A percentile compares a stretch with the other conserved stretches of the same genome.
Conservation (phyloP, 2,797 vertebrate genomes). For the Hippoglossus hippoglossus region DNA sequence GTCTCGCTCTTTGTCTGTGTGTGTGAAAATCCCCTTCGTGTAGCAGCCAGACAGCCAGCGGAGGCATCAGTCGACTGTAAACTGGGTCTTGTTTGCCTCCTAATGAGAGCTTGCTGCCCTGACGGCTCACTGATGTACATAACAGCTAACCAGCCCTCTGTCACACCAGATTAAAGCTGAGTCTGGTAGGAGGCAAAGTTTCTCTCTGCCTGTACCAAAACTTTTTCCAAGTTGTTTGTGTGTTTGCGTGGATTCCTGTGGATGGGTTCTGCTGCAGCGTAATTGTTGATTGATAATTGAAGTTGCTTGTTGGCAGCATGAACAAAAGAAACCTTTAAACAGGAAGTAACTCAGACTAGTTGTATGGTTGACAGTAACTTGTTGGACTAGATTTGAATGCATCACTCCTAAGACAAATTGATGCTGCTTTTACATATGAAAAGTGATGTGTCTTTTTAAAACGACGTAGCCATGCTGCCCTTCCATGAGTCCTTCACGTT, state of each 20-base stretch:
- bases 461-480: too few species aligned
- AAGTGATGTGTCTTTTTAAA: too few species aligned
- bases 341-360: not conserved
- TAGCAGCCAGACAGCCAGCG: slow-evolving; percentile 23
- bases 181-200: slow-evolving; percentile 26
- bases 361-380: not conserved
- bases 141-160: slow-evolving; percentile 40
- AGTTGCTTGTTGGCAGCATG: slow-evolving; percentile 14
- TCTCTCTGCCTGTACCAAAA: slow-evolving; percentile 16
- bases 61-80: slow-evolving; percentile 39
- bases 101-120: slow-evolving; percentile 45
- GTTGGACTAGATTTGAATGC: not conserved
- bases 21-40: slow-evolving; percentile 19
- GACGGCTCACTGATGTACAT: slow-evolving; percentile 36
- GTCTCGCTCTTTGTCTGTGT: not conserved
- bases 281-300: slow-evolving; percentile 1
- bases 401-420: too few species aligned
- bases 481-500: too few species aligned
- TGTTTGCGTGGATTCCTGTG: slow-evolving; percentile 10
- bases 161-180: slow-evolving; percentile 49
- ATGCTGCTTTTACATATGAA: too few species aligned
- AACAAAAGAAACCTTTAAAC: slow-evolving; percentile 1
- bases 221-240: slow-evolving; percentile 13
- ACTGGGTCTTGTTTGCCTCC: slow-evolving; percentile 49
- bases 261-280: not conserved